Base-by-base conservation (phyloP, 2,113 vertebrate genomes). In the Cinclus cinclus region DNA sequence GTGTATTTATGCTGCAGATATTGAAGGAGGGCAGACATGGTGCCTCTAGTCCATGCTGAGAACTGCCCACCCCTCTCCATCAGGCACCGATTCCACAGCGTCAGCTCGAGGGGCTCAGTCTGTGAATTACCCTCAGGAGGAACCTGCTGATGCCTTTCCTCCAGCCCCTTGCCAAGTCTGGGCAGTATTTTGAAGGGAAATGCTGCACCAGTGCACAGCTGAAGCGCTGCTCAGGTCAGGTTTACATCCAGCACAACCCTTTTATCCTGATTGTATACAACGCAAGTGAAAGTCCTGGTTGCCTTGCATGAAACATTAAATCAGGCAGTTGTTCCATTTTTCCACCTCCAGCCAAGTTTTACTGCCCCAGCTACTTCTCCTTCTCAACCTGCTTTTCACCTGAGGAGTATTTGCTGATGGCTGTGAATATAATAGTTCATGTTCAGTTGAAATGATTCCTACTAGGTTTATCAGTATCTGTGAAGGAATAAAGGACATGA, bases 81-180 rank as follows among this genome's bases (percentile, higher is more conserved):
- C 31, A 19, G 73, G 41, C 23, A 13, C 23, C 0, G 0, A 6
- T 8, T 42, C 65, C 18, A 2, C 62, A 31, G n/a, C 41, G 70
- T 0, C 60, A n/a, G 53, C 46, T 46, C 5, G 0, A 62, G 79
- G 56, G 35, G 44, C 2, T 58, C 27, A 9, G 27, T 2, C 41
- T 60, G 20, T 7, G 21, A 18, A 27, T 33, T 47, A 22, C 18
- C 55, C 33, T 8, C 11, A 2, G 11, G 39, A 50, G 59, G 50
- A 70, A 15, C 33, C 18, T 67, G 44, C 42, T 41, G 19, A 0
- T 18, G 28, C 21, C 49, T 60, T 65, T 59, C 18, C 63, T 56
- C 15, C 49, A n/a, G 39, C 5, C 16, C 56, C 13, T 41, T 33
- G 24, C 42, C 49, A 30, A 59, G 37, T 15, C 35, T 42, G 30